Evolutionary conservation across 37 sponge, comb jelly and placozoan genomes (phyloP), one percentile per base, ranked within the genome.

Genomic region (Cliona cf. orientalis): DNA sequence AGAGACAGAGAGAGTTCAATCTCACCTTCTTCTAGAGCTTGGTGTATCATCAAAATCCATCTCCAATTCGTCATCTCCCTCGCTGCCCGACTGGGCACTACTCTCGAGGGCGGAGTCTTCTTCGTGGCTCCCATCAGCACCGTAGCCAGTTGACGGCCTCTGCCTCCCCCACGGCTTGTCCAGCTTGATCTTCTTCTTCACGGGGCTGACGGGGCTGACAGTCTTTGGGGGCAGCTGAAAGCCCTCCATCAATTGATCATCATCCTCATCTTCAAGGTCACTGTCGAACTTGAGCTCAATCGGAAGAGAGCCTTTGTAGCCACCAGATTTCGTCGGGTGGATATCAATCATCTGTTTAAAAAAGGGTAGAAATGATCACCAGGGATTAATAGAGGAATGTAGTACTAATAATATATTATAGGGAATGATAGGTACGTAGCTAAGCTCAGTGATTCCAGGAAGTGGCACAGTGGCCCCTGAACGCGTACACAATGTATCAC

Each of bases 321-420:
- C 81, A 39, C 71, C 69, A 11, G 36, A 42, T 35, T 80, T 80
- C 42, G 81, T 49, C 2, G 81, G 81, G 19, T 80, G 81, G 22
- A 80, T 80, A 34, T 80, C 69, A 28, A 79, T 65, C 9, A 79
- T 46, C 80, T 79, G 80, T 34, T 34, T 39, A 7, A 37, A 37
- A 55, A 17, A 73, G 11, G 46, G 42, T 3, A 49, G 36, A 55
- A 56, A 55, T 34, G 35, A n/a, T n/a, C n/a, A n/a, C 6, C 28
- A 62, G 26, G 6, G 25, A 62, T 14, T 62, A n/a, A n/a, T 62
- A n/a, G 7, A n/a, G 7, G 19, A 7, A 25, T 62, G 6, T 26
- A 23, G 25, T 7, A 62, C 6, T 6, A 62, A 7, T 62, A 62
- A n/a, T 7, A n/a, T n/a, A n/a, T n/a, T n/a, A n/a, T n/a, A n/a